Base-by-base conservation (phyloP, 1,140 invertebrate species). In the Lordiphosa stackelbergi region DNA sequence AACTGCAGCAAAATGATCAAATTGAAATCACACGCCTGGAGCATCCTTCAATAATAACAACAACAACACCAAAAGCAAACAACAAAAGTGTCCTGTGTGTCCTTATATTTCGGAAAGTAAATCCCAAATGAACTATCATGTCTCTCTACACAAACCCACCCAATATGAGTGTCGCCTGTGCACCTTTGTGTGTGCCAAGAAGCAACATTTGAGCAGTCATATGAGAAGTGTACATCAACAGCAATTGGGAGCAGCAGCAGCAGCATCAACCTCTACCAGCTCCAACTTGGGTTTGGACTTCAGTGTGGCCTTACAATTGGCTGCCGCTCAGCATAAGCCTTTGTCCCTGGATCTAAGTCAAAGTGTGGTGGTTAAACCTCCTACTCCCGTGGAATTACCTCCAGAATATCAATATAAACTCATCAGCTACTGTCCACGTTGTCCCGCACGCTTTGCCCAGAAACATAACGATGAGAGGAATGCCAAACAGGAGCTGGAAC, bases 51-150 rank as follows among this genome's bases (percentile, higher is more conserved):
- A 19, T 16, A 16, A 16, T 56, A 72, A 22, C 63, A 58, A 31
- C 45, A 81, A 38, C 28, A 86, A 85, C 19, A 83, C 85, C 10
- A 85, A 85, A 54, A 75, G 73, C 49, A 87, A 85, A 73, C 89
- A 92, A 54, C 93, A 93, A 83, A 91, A 90, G 71, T 95, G 94
- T 73, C 89, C 90, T 0, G 89, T 91, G 38, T 95, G 94, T 86
- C 94, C 94, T 0, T 95, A 94, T 85, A 93, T 93, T 57, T 94
- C 93, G 22, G 94, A 95, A 74, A 95, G 93, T 78, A 94, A 95
- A 86, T 94, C 93, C 38, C 94, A 96, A 83, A 95, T 93, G 73
- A 90, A 94, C 63, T 95, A 96, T 85, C 95, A 96, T 70, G 93
- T 94, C 68, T 94, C 96, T 84, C 94, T 96, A 77, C 95, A 97